Conservation (phyloP, 2,888 invertebrate genomes). For the Cephus spinipes region DNA sequence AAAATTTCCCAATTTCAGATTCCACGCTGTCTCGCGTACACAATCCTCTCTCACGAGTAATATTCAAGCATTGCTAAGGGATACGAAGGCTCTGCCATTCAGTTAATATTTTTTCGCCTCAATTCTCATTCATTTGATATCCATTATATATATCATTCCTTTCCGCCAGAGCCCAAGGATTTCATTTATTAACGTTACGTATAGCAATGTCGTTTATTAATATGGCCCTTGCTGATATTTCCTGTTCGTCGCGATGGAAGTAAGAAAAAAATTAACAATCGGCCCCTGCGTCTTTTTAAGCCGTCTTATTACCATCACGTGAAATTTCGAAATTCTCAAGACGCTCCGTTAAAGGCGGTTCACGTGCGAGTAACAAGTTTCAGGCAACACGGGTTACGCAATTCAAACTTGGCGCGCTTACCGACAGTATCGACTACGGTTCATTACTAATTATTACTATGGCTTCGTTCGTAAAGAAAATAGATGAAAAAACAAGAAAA, state of each 20-base stretch:
- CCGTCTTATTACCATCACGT: background rate
- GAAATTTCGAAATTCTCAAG: background rate
- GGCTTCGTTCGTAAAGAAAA: background rate
- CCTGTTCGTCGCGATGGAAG: background rate
- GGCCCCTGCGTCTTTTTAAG: background rate
- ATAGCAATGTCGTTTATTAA: background rate
- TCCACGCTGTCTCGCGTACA: background rate
- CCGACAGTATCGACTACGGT: background rate
- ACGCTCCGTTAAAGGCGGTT: background rate
- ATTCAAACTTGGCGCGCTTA: background rate
- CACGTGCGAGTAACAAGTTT: background rate
- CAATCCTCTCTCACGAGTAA: background rate
- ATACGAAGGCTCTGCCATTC: background rate
- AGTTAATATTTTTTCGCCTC: background rate
- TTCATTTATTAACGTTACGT: background rate
- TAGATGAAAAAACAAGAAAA: background rate
- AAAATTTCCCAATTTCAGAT: constrained; percentile 6
- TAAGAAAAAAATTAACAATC: background rate
- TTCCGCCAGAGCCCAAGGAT: background rate
- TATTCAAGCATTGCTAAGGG: background rate
- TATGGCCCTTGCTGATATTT: background rate
- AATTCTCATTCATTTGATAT: background rate
- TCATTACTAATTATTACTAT: background rate
- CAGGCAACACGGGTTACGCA: background rate
- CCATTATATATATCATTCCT: background rate